Evolutionary conservation across 2,888 invertebrate genomes (phyloP).

Genomic region (Folsomia candida): DNA sequence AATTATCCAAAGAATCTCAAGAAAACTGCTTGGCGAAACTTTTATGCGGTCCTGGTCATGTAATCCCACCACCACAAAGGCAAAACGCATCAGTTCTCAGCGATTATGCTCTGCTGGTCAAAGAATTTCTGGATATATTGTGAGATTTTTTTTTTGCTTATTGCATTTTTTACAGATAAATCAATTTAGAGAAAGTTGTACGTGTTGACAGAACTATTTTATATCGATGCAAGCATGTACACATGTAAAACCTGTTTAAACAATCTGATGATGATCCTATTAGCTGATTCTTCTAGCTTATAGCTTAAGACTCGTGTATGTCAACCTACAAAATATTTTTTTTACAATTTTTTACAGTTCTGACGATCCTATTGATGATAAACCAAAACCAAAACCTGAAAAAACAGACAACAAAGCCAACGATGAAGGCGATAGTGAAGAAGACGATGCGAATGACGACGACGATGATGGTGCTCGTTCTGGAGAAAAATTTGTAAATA

Average conservation of each 20-base stretch:
- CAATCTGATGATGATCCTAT: too few species aligned
- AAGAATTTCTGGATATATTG: slow-evolving; percentile 37
- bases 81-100: slow-evolving; percentile 12
- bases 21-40: slow-evolving; percentile 34
- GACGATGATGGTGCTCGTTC: slow-evolving; percentile 9
- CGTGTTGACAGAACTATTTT: neutral
- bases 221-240: neutral
- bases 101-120: slow-evolving; percentile 30
- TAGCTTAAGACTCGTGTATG: too few species aligned
- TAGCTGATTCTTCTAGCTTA: too few species aligned
- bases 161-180: too few species aligned
- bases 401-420: too few species aligned
- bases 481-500: neutral
- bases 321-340: neutral
- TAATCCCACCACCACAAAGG: slow-evolving; percentile 10
- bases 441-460: slow-evolving; percentile 27
- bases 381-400: neutral
- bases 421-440: slow-evolving; percentile 8
- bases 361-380: neutral
- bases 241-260: neutral
- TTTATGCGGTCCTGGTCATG: slow-evolving; percentile 19
- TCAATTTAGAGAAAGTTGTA: neutral
- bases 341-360: slow-evolving; percentile 3
- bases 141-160: too few species aligned
- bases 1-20: slow-evolving; percentile 25